phyloP scores from a whole-genome alignment of 2,797 vertebrate species.

The Centropyge bicolor region DNA sequence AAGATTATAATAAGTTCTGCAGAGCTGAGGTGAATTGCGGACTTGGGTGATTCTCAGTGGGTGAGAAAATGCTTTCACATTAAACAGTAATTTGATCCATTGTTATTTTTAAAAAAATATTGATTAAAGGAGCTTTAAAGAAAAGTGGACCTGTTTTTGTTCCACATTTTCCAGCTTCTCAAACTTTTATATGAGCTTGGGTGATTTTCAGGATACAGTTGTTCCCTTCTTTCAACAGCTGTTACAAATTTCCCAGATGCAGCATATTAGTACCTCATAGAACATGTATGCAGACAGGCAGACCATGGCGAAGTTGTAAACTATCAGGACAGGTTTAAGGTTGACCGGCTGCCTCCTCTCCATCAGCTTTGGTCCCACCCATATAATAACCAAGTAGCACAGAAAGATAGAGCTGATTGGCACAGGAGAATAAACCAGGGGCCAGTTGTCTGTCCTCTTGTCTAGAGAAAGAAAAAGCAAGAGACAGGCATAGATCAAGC shows the following conservation, averaged over 20 bases:
- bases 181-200: not conserved
- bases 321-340: slow-evolving; percentile 73
- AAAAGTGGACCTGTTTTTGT: not conserved
- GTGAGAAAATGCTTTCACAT: not conserved
- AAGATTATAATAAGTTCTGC: not conserved
- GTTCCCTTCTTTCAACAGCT: not conserved
- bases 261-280: slow-evolving; percentile 79
- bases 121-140: no score
- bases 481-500: not conserved
- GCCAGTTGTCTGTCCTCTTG: slow-evolving; percentile 83
- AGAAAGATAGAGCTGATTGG: slow-evolving; percentile 77
- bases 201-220: not conserved
- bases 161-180: not conserved
- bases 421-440: slow-evolving; percentile 79
- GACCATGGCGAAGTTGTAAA: slow-evolving; percentile 83
- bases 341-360: slow-evolving; percentile 57
- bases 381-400: slow-evolving; percentile 78
- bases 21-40: not conserved
- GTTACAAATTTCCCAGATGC: not conserved
- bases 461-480: slow-evolving; percentile 66
- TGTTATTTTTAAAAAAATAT: not conserved
- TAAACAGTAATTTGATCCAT: not conserved
- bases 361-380: slow-evolving; percentile 74
- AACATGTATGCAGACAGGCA: slow-evolving; percentile 84
- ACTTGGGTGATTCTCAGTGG: not conserved